A percentile compares a stretch with the other conserved stretches of the same genome.
These are phyloP conservation scores for Bungarus multicinctus DNA, from an alignment of 2,113 vertebrate genomes.

Conservation along the genomic window DNA sequence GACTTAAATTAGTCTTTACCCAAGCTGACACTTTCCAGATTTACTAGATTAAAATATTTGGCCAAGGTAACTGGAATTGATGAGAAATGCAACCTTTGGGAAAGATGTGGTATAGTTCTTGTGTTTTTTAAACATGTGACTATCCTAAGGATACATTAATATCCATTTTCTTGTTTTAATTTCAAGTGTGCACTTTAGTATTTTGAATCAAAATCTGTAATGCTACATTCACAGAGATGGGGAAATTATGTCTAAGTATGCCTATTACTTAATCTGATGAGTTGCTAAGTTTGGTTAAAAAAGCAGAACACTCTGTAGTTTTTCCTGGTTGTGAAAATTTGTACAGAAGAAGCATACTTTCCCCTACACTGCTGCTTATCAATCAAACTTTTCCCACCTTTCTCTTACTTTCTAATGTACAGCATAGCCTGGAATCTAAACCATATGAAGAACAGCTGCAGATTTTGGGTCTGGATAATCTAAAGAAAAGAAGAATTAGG, in stretches of 20 bases:
- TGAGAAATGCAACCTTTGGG: not conserved
- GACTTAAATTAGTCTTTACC: not conserved
- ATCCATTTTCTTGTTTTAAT: not conserved
- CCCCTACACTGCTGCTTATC: not conserved
- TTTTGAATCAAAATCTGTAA: not conserved
- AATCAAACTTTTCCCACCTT: not conserved
- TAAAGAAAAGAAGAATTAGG: too few species aligned
- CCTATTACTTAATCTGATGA: not conserved
- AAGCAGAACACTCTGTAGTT: not conserved
- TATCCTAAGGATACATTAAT: not conserved
- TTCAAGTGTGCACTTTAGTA: not conserved
- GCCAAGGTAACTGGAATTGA: not conserved
- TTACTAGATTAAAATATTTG: not conserved
- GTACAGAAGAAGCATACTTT: not conserved
- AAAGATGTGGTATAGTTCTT: not conserved
- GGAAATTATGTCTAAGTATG: not conserved
- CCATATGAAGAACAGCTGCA: too few species aligned
- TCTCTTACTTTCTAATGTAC: not conserved
- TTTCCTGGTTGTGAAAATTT: not conserved
- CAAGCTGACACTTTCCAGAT: not conserved
- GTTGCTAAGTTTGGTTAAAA: not conserved
- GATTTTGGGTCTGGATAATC: too few species aligned
- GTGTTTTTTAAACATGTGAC: not conserved
- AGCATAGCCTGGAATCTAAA: not conserved
- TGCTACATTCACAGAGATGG: not conserved